Conservation (phyloP, 1,140 invertebrate genomes). For the Heliconius melpomene region DNA sequence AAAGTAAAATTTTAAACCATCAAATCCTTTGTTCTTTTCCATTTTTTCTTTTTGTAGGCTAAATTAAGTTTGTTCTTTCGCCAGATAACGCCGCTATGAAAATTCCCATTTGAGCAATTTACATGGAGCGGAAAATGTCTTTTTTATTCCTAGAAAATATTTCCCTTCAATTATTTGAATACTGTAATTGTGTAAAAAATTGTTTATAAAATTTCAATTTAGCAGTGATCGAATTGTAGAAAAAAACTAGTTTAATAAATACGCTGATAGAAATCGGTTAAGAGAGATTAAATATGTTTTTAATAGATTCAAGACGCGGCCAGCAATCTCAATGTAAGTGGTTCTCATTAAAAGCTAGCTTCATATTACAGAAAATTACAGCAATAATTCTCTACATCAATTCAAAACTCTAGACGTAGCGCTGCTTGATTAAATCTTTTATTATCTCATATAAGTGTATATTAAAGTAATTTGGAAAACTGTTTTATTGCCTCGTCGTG, state of each 20-base stretch:
- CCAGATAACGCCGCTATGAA: conserved; percentile 1
- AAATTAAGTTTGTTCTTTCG: conserved; percentile 20
- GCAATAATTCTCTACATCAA: conserved; percentile 18
- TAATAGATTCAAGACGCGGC: conserved; percentile 2
- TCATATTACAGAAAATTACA: conserved; percentile 34
- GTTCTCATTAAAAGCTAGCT: conserved; percentile 24
- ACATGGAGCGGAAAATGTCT: background rate
- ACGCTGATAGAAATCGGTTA: background rate
- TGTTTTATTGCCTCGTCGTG: background rate
- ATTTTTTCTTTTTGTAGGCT: conserved; percentile 16
- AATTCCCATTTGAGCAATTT: background rate
- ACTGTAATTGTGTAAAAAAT: no score
- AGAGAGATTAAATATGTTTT: conserved; percentile 10
- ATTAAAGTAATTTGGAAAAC: conserved; percentile 3
- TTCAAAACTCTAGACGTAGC: conserved; percentile 3
- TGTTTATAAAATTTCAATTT: no score
- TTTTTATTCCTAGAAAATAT: background rate
- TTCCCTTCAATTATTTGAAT: background rate
- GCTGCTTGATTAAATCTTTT: conserved; percentile 7
- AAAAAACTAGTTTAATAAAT: no score
- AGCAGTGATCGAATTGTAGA: no score
- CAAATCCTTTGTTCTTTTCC: conserved; percentile 13
- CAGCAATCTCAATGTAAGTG: background rate
- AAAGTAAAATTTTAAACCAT: conserved; percentile 13
- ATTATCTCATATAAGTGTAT: conserved; percentile 11